These are phyloP conservation scores for Micropoecilia bifurca DNA, from an alignment of 2,797 vertebrate genomes.

Conservation along the genomic window DNA sequence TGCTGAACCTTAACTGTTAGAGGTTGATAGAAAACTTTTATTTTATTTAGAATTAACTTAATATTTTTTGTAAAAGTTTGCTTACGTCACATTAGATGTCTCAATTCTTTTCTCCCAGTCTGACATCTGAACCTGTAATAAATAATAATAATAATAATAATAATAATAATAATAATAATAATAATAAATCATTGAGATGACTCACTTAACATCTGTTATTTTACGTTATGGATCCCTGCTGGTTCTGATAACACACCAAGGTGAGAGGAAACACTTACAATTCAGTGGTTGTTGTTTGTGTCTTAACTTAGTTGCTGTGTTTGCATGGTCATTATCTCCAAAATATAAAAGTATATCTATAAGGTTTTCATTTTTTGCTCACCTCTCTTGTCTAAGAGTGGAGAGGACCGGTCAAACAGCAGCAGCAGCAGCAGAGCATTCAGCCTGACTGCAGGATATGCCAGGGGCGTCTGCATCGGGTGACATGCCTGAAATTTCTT, in stretches of 20 bases:
- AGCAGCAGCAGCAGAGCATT: constrained; percentile 16
- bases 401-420: constrained; percentile 6
- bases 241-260: not conserved
- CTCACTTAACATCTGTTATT: not conserved
- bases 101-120: not conserved
- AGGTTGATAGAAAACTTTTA: not conserved
- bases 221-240: not conserved
- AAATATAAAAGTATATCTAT: not conserved
- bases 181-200: not conserved
- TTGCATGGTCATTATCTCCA: not conserved
- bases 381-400: not conserved
- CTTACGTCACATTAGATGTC: not conserved
- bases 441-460: constrained; percentile 52
- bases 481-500: constrained; percentile 51
- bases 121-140: not conserved
- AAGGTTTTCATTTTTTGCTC: constrained; percentile 22
- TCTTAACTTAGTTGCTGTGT: not conserved
- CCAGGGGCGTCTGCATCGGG: constrained; percentile 36
- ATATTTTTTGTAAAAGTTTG: not conserved
- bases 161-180: no score
- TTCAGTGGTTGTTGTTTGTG: constrained; percentile 51
- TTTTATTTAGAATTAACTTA: not conserved
- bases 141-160: no score
- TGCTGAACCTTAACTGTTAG: not conserved
- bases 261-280: constrained; percentile 32